A percentile compares a stretch with the other conserved stretches of the same genome.
Conservation (phyloP, 2,797 vertebrate species). For the Gadopsis bispinosus region DNA sequence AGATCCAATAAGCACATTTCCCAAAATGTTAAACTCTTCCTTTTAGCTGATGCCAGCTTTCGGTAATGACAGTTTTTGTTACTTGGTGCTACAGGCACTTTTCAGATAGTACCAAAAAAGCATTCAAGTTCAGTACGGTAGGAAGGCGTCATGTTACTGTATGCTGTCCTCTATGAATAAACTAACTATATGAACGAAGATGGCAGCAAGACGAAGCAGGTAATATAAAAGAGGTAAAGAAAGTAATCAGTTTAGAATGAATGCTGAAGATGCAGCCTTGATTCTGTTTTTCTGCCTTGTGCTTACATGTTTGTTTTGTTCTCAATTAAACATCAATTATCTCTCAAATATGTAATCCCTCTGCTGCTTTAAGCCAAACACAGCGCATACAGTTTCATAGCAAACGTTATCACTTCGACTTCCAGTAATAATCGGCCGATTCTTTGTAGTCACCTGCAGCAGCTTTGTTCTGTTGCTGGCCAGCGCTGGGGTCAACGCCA, state of each 20-base stretch:
- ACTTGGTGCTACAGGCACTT: background rate
- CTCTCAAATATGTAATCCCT: background rate
- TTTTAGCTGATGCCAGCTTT: background rate
- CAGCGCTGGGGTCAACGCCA: conserved; percentile 43
- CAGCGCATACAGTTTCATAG: background rate
- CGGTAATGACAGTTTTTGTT: background rate
- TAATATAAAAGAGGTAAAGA: background rate
- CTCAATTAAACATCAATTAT: conserved; percentile 11
- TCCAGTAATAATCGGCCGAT: conserved; percentile 40
- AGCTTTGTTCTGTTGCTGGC: conserved; percentile 45
- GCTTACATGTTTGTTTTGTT: background rate
- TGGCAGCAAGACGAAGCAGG: background rate
- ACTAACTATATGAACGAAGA: background rate
- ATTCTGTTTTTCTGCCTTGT: background rate
- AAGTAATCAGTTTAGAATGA: background rate
- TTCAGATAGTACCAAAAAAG: background rate
- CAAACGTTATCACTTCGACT: background rate
- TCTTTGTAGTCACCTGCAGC: conserved; percentile 55
- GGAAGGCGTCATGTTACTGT: background rate
- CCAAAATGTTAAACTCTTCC: background rate
- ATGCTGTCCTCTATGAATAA: background rate
- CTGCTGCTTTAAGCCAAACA: conserved; percentile 5
- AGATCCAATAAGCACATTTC: background rate
- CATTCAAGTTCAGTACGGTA: background rate
- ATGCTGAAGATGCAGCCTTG: background rate